phyloP scores from a whole-genome alignment of 2,888 invertebrate genomes.

The Heteropelma amictum region DNA sequence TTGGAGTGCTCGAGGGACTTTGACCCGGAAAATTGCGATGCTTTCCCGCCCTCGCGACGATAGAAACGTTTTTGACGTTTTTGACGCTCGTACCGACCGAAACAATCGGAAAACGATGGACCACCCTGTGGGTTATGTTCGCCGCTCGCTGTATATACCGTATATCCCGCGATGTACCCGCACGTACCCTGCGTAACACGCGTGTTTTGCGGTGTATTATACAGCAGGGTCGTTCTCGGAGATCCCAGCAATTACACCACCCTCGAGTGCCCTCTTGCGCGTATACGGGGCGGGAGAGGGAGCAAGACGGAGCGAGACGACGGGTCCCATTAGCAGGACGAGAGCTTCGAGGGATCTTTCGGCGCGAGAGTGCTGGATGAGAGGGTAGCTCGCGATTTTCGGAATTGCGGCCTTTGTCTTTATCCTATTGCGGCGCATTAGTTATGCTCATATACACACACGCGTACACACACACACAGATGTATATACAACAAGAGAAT shows the following conservation, averaged over 20 bases:
- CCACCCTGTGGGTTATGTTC: conserved; percentile 67
- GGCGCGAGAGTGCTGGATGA: conserved; percentile 60
- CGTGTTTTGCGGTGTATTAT: conserved; percentile 73
- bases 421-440: conserved; percentile 13
- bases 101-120: conserved; percentile 44
- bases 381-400: conserved; percentile 67
- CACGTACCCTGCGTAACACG: conserved; percentile 65
- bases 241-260: conserved; percentile 77
- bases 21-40: too few relatives aligned
- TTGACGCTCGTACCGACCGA: background rate
- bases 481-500: too few relatives aligned
- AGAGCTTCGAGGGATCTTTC: conserved; percentile 72
- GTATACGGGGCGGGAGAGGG: conserved; percentile 48
- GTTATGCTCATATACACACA: background rate
- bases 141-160: conserved; percentile 36
- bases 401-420: conserved; percentile 59
- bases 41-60: too few relatives aligned
- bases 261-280: conserved; percentile 73
- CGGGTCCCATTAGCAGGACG: conserved; percentile 77
- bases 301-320: conserved; percentile 62
- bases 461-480: background rate
- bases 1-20: too few relatives aligned
- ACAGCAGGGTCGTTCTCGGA: conserved; percentile 71
- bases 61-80: too few relatives aligned
- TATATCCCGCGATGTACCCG: conserved; percentile 31